Evolutionary conservation across 2,113 vertebrate species (phyloP), one percentile per base, ranked within the genome.

Genomic region (Otolemur garnettii): DNA sequence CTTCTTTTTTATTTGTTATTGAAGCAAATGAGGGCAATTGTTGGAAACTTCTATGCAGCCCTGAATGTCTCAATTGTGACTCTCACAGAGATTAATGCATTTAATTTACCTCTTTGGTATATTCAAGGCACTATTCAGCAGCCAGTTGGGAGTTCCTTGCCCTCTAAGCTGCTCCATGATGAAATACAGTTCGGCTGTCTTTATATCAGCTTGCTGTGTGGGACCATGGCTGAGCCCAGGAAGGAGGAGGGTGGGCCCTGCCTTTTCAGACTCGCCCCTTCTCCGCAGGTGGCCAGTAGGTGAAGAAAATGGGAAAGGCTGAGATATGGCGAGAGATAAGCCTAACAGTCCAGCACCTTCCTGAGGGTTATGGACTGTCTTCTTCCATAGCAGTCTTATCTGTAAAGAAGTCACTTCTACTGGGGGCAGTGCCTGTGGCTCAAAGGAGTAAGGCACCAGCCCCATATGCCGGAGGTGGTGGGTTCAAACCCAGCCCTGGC

Each of bases 11-110:
- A 97, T 98, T 98, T 98, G 98, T 98, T 98, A 98, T 97, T 98
- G 98, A 98, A 97, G 94, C 94, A 98, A 98, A 98, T 98, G 97
- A 98, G 94, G 97, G 96, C 97, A 98, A 98, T 98, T 98, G 98
- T 98, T 97, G 96, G 95, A 79, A 98, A 97, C 28, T 94, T 96
- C 96, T 59, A 90, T 84, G 96, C 60, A 11, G 94, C 96, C 87
- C 87, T 82, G 80, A 98, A 95, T 21, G 77, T 35, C 97, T 97
- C 97, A 78, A 1, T 89, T 96, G 96, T 94, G 97, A 94, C 91
- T 81, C 78, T 97, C 33, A 26, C 77, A 0, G 98, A 98, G 97
- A 98, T 98, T 98, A 98, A 98, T 98, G 98, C 83, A 84, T 98
- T 98, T 98, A 97, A 98, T 98, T 98, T 98, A 94, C 97, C 96